A percentile compares a stretch with the other conserved stretches of the same genome.
Evolutionary conservation across 2,888 invertebrate species (phyloP).

Genomic region (Drosophila yooni): DNA sequence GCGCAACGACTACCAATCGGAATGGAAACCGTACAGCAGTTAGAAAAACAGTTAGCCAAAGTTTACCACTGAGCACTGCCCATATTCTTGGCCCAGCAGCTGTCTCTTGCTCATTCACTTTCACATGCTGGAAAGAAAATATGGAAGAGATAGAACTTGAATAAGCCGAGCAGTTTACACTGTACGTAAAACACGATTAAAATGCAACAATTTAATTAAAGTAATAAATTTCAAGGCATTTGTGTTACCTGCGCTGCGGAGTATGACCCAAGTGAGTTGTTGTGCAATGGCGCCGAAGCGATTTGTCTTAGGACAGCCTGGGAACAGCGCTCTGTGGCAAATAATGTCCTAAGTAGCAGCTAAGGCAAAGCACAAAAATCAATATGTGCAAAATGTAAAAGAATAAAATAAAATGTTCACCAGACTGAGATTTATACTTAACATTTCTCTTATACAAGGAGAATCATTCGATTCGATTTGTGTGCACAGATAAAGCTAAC

Average conservation of each 20-base stretch:
- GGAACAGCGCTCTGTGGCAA: conserved; percentile 17
- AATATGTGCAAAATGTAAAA: neutral
- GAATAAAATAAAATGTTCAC: neutral
- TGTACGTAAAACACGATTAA: conserved; percentile 43
- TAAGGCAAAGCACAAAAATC: conserved; percentile 14
- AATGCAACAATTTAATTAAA: conserved; percentile 73
- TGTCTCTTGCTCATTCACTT: conserved; percentile 54
- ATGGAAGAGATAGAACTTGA: conserved; percentile 5
- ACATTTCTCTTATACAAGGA: neutral
- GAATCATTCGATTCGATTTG: neutral
- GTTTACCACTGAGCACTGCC: conserved; percentile 10
- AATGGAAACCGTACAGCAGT: conserved; percentile 11
- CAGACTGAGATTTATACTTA: neutral
- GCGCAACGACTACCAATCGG: conserved; percentile 14
- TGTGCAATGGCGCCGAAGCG: conserved; percentile 27
- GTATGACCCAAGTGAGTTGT: conserved; percentile 20
- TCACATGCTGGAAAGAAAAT: conserved; percentile 43
- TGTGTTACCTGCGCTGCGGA: conserved; percentile 11
- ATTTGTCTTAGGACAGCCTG: conserved; percentile 9
- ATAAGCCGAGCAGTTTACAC: conserved; percentile 22
- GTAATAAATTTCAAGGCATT: conserved; percentile 71
- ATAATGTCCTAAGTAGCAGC: conserved; percentile 1
- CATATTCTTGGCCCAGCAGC: neutral
- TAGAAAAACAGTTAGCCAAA: conserved; percentile 49
- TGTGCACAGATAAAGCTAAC: neutral